Conservation (phyloP, 2,888 invertebrate species). For the Troides oblongomaculatus region DNA sequence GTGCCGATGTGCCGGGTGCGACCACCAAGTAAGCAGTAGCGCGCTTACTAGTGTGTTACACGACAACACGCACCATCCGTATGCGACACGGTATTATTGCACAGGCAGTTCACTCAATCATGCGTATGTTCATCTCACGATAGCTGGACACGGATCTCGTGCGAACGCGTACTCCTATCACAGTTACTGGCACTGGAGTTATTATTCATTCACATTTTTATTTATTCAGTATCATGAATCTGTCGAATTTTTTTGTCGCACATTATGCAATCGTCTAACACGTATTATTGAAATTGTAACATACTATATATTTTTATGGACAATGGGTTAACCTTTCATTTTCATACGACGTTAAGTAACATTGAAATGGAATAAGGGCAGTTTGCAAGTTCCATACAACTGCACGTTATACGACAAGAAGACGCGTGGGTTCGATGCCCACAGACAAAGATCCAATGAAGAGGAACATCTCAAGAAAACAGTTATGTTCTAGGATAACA, state of each 20-base stretch:
- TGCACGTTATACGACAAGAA: no score
- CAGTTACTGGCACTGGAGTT: slow-evolving; percentile 4
- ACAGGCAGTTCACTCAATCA: slow-evolving; percentile 39
- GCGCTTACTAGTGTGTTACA: slow-evolving; percentile 44
- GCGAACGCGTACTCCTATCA: slow-evolving; percentile 3
- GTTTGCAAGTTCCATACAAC: no score
- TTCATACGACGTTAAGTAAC: neutral
- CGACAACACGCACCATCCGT: slow-evolving; percentile 38
- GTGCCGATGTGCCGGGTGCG: slow-evolving; percentile 73
- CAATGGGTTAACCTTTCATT: neutral
- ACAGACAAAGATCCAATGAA: no score
- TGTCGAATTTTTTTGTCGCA: neutral
- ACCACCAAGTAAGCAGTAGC: slow-evolving; percentile 76
- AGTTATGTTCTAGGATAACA: no score
- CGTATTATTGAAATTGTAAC: neutral
- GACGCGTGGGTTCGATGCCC: no score
- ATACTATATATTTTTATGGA: neutral
- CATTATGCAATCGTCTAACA: neutral
- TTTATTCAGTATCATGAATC: neutral
- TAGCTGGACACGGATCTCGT: neutral
- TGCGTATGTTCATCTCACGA: neutral
- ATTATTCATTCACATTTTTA: neutral
- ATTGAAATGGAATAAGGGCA: neutral
- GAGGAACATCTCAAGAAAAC: no score
- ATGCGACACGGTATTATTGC: slow-evolving; percentile 31